Base-by-base conservation (phyloP, 2,113 vertebrate genomes). In the Dermatemys mawii region DNA sequence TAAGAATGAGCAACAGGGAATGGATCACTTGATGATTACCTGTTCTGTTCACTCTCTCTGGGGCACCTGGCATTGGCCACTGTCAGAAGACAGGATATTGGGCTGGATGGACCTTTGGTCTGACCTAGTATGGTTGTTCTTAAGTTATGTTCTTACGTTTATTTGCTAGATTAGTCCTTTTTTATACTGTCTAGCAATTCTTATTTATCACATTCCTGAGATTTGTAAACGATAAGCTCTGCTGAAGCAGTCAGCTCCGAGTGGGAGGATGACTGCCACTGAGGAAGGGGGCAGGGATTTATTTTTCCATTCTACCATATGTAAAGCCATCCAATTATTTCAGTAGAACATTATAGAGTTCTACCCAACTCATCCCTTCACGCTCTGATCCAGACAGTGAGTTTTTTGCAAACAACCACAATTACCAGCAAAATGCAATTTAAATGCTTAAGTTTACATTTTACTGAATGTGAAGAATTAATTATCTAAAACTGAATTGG, bases 101-200 rank as follows among this genome's bases (percentile, higher is more conserved):
- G 51, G 21, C 51, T 53, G 51, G 21, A 53, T 22, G 51, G 21
- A 22, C 21, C 21, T 53, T 53, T 53, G 51, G 51, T 53, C 51
- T 53, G 51, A 22, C 51, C 51, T 21, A 53, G 51, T 53, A 53
- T 53, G 21, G 21, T 21, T 6, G 5, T 53, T 53, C 21, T 53
- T 53, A 53, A 53, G 51, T 53, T 53, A 53, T 53, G 49, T 50
- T 50, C 49, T 50, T 27, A 55, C 27, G 27, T 29, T 29, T 57
- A 78, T 92, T 85, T 73, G 51, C 41, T 87, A 83, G 90, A 46
- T 63, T 94, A 87, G 93, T 95, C 84, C 94, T 93, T 90, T 84
- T 76, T 95, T 97, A 94, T 92, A 96, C 92, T 87, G 84, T 94
- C 93, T 96, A 94, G 95, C 88, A 92, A 97, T 96, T 97, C 94